These are phyloP conservation scores for Sarotherodon lohbergeri DNA, from an alignment of 2,113 vertebrate genomes.

Conservation along the genomic window DNA sequence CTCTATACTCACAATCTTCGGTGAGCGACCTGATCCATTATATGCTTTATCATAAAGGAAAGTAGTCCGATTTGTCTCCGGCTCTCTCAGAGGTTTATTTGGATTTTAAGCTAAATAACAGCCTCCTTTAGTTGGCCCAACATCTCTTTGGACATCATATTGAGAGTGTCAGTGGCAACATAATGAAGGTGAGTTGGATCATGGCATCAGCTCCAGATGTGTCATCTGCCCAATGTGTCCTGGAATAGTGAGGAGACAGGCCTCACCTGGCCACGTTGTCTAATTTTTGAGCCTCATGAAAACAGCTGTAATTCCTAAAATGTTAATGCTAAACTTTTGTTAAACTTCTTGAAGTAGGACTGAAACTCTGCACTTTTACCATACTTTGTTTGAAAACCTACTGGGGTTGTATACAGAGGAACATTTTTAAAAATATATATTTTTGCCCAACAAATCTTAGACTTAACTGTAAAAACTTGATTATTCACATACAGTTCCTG, in stretches of 20 bases:
- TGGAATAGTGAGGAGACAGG: not conserved
- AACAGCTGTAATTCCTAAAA: not conserved
- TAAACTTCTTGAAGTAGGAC: not conserved
- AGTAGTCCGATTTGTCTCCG: not conserved
- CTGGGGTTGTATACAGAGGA: not conserved
- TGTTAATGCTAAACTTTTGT: not conserved
- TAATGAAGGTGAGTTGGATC: fast-evolving
- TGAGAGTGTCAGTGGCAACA: not conserved
- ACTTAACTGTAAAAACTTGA: not conserved
- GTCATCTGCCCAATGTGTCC: not conserved
- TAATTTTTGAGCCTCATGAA: fast-evolving
- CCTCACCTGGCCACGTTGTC: not conserved
- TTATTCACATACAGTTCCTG: not conserved
- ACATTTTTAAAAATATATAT: fast-evolving
- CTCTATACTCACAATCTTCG: not conserved
- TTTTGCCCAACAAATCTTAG: not conserved
- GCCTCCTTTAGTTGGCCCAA: not conserved
- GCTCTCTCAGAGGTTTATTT: not conserved
- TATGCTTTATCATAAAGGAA: not conserved
- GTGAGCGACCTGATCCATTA: not conserved
- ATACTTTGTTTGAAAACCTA: not conserved
- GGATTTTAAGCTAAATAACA: not conserved
- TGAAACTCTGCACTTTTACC: not conserved
- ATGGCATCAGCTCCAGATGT: not conserved
- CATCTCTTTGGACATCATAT: not conserved